Conservation (phyloP, 2,797 vertebrate genomes). For the Distichodus sexfasciatus region DNA sequence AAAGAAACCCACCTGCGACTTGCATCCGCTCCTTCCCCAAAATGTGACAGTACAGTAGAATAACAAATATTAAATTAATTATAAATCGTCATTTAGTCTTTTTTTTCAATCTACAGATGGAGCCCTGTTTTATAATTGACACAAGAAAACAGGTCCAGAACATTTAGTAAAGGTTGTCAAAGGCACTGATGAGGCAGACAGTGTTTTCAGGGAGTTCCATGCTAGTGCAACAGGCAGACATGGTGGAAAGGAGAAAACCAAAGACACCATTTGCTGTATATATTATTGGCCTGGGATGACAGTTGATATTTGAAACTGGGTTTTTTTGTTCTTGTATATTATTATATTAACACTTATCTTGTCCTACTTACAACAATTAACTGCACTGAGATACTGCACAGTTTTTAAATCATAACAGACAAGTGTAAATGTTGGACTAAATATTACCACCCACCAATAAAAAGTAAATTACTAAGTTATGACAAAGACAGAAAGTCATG, state of each 20-base stretch:
- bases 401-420: not conserved
- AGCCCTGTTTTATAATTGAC: too few species aligned
- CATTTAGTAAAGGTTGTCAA: not conserved
- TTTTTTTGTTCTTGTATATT: slow-evolving; percentile 3
- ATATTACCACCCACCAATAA: not conserved
- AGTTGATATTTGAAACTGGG: not conserved
- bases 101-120: too few species aligned
- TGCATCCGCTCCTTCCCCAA: too few species aligned
- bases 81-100: too few species aligned
- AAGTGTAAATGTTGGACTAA: not conserved
- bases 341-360: not conserved
- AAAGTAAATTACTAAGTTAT: not conserved
- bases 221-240: not conserved
- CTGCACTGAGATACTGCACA: not conserved
- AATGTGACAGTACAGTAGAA: too few species aligned
- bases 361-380: slow-evolving; percentile 6
- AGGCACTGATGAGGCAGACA: not conserved
- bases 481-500: not conserved
- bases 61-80: too few species aligned
- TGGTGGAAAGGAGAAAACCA: not conserved
- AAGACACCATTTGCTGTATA: not conserved
- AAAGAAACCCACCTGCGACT: too few species aligned
- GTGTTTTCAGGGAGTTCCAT: not conserved
- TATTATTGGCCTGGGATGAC: not conserved
- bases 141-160: too few species aligned